These are phyloP conservation scores for Salvelinus namaycush DNA, from an alignment of 2,113 vertebrate species.

Conservation along the genomic window DNA sequence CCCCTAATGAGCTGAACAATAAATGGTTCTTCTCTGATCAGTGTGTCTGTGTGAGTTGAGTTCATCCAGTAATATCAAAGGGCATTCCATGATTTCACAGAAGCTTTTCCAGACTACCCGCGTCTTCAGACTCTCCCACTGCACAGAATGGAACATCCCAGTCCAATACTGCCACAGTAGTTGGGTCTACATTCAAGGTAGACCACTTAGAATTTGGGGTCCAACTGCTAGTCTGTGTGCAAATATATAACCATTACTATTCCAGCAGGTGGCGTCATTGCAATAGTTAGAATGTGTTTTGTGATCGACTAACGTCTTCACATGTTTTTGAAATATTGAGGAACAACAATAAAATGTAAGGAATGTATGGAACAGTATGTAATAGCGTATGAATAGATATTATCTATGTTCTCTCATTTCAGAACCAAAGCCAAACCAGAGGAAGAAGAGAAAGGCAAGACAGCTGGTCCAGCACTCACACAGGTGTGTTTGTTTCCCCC, in stretches of 20 bases:
- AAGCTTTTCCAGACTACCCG: slow-evolving; percentile 70
- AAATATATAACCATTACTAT: neutral
- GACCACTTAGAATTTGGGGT: neutral
- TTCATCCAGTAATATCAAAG: slow-evolving; percentile 6
- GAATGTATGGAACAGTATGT: neutral
- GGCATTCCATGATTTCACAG: slow-evolving; percentile 48
- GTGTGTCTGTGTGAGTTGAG: slow-evolving; percentile 4
- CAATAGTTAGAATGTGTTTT: neutral
- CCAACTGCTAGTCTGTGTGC: too few relatives aligned
- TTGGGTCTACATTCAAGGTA: slow-evolving; percentile 55
- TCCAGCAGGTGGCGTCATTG: neutral
- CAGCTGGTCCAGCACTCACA: slow-evolving; percentile 41
- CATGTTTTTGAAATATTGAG: neutral
- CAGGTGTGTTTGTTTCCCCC: slow-evolving; percentile 45
- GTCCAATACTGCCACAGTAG: slow-evolving; percentile 28
- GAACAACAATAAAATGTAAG: neutral
- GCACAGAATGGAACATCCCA: slow-evolving; percentile 64
- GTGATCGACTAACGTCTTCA: neutral
- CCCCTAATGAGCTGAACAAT: neutral
- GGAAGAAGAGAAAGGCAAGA: slow-evolving; percentile 57
- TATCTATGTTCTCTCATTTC: slow-evolving; percentile 12
- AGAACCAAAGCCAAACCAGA: slow-evolving; percentile 51
- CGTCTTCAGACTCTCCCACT: slow-evolving; percentile 45
- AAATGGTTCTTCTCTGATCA: neutral
- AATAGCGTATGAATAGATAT: neutral